A percentile compares a stretch with the other conserved stretches of the same genome.
phyloP scores from a whole-genome alignment of 1,140 invertebrate genomes.

The Drosophila subobscura region DNA sequence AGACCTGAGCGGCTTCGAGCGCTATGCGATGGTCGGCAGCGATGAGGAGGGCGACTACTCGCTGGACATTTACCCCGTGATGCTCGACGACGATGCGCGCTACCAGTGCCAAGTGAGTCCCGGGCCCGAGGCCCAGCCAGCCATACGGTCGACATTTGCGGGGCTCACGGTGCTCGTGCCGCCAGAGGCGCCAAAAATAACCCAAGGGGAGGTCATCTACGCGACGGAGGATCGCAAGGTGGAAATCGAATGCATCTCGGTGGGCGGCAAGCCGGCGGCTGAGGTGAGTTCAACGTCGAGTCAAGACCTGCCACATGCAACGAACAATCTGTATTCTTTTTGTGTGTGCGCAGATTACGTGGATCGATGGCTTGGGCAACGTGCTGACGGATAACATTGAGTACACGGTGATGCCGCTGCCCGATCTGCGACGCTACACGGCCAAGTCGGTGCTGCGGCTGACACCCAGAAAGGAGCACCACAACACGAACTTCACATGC shows the following conservation, averaged over 20 bases:
- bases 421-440: slow-evolving; percentile 88
- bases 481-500: slow-evolving; percentile 92
- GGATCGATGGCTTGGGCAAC: slow-evolving; percentile 89
- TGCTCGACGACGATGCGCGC: slow-evolving; percentile 90
- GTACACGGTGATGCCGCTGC: slow-evolving; percentile 86
- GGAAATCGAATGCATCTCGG: slow-evolving; percentile 90
- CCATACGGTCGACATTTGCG: slow-evolving; percentile 88
- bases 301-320: not conserved
- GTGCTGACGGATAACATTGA: slow-evolving; percentile 87
- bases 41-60: slow-evolving; percentile 92
- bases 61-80: slow-evolving; percentile 89
- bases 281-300: slow-evolving; percentile 86
- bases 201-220: slow-evolving; percentile 87
- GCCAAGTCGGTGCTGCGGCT: slow-evolving; percentile 89
- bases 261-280: slow-evolving; percentile 91
- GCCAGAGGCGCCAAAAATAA: slow-evolving; percentile 90
- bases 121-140: slow-evolving; percentile 87
- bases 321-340: not conserved
- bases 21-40: slow-evolving; percentile 92
- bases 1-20: slow-evolving; percentile 90
- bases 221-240: slow-evolving; percentile 90
- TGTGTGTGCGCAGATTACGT: slow-evolving; percentile 87
- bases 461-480: slow-evolving; percentile 89
- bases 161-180: slow-evolving; percentile 89
- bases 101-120: slow-evolving; percentile 91